Evolutionary conservation across 2,888 invertebrate genomes (phyloP).

Genomic region (Dioctria linearis): DNA sequence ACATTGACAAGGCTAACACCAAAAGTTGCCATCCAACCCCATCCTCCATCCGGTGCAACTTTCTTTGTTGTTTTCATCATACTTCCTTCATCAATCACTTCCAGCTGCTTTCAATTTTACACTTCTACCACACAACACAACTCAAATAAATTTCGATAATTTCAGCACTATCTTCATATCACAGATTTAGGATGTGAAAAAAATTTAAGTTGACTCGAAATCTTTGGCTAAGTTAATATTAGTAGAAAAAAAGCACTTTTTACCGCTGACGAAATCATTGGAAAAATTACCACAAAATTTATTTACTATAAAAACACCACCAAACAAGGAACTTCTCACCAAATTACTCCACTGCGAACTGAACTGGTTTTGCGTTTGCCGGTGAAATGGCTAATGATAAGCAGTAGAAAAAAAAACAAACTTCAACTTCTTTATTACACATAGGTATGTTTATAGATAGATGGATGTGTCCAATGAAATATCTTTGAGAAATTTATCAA

Average conservation of each 20-base stretch:
- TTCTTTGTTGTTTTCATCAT: constrained; percentile 74
- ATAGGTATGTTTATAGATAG: too few species aligned
- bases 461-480: not conserved
- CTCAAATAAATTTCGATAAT: not conserved
- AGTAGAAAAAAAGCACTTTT: not conserved
- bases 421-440: not conserved
- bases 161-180: constrained; percentile 40
- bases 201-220: constrained; percentile 8
- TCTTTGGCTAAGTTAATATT: not conserved
- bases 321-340: not conserved
- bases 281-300: constrained; percentile 13
- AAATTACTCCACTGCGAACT: constrained; percentile 1
- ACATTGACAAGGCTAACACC: constrained; percentile 89
- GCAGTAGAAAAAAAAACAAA: not conserved
- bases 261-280: constrained; percentile 26
- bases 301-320: not conserved
- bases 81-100: constrained; percentile 56
- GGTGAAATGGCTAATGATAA: constrained; percentile 30
- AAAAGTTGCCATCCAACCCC: constrained; percentile 91
- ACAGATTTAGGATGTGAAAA: constrained; percentile 26
- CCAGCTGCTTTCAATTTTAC: constrained; percentile 31
- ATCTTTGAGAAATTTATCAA: constrained; percentile 2
- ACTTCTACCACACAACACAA: constrained; percentile 22
- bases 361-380: constrained; percentile 30
- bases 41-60: constrained; percentile 89